Base-by-base conservation (phyloP, 1,140 invertebrate species). In the Trissolcus basalis region DNA sequence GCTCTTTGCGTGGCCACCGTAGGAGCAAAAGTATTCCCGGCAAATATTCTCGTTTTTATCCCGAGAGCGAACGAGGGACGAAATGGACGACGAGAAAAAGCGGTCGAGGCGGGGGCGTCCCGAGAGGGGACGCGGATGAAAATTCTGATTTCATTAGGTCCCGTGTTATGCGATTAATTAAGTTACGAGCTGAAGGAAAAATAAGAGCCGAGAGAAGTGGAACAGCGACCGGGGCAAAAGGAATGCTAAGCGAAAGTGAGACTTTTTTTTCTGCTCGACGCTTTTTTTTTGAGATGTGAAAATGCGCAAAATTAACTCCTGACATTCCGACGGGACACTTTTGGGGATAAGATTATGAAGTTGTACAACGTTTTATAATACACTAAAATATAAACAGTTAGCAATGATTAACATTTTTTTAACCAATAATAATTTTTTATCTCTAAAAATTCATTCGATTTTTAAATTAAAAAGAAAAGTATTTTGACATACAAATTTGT, bases 151-250 rank as follows among this genome's bases (percentile, higher is more conserved):
- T 88, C 86, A 87, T 88, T 88, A 88, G 86, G 85, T 81, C 75
- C 84, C 82, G 87, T 87, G 86, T 88, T 88, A 88, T 87, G 86
- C 87, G 86, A 88, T 88, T 88, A 87, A 88, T 88, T 88, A 87
- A 88, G 86, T 88, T 85, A 84, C 84, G 82, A 86, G 82, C 82
- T 78, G 79, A 81, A 82, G 84, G 81, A 87, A 87, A 87, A 87
- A 88, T 87, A 86, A 86, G 81, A 84, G 75, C 72, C 65, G 64
- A 80, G 81, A 77, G 72, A 82, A 81, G 70, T 77, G 76, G 72
- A 58, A 44, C 58, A 58, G 32, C 43, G 41, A 33, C 36, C 19
- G 41, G 68, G 44, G 65, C 65, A 58, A 64, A 56, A 68, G 51
- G 55, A 71, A 69, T 63, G 64, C 58, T 59, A 48, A 58, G 43